phyloP scores from a whole-genome alignment of 30 jellyfish, hydroid and myxozoan species.

The Kudoa iwatai region DNA sequence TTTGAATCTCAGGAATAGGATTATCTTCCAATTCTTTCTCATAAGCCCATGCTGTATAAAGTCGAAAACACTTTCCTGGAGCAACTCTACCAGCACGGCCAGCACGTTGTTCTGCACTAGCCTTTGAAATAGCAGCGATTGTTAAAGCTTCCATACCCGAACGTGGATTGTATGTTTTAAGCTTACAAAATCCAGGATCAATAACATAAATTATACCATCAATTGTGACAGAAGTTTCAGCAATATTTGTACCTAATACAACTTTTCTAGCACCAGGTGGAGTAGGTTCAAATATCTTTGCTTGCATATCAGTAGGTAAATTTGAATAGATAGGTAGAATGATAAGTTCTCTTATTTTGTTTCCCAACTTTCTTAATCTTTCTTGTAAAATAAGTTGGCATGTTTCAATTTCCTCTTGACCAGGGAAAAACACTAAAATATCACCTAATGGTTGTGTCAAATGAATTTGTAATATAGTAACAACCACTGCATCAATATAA shows the following conservation, averaged over 20 bases:
- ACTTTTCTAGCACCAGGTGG: slow-evolving; percentile 98
- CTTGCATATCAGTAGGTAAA: slow-evolving; percentile 88
- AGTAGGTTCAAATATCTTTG: slow-evolving; percentile 88
- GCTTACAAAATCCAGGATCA: slow-evolving; percentile 89
- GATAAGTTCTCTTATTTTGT: slow-evolving; percentile 33
- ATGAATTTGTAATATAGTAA: slow-evolving; percentile 70
- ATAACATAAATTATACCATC: slow-evolving; percentile 38
- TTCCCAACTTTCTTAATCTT: slow-evolving; percentile 40
- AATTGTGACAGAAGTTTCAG: slow-evolving; percentile 41
- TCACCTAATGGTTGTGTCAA: slow-evolving; percentile 92
- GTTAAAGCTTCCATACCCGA: slow-evolving; percentile 94
- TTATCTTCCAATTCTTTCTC: slow-evolving; percentile 83
- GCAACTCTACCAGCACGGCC: slow-evolving; percentile 99
- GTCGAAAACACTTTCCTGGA: slow-evolving; percentile 86
- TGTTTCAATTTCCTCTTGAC: slow-evolving; percentile 90
- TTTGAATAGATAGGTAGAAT: slow-evolving; percentile 72
- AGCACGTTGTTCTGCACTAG: slow-evolving; percentile 89
- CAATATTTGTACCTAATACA: slow-evolving; percentile 65
- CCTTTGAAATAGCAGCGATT: slow-evolving; percentile 82
- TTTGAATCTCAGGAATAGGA: slow-evolving; percentile 84
- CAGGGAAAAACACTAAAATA: slow-evolving; percentile 55
- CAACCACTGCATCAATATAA: slow-evolving; percentile 87
- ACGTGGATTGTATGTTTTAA: slow-evolving; percentile 81
- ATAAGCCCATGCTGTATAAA: slow-evolving; percentile 91
- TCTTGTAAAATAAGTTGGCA: slow-evolving; percentile 55